A percentile compares a stretch with the other conserved stretches of the same genome.
Conservation (phyloP, 2,797 vertebrate genomes). For the Euthynnus affinis region DNA sequence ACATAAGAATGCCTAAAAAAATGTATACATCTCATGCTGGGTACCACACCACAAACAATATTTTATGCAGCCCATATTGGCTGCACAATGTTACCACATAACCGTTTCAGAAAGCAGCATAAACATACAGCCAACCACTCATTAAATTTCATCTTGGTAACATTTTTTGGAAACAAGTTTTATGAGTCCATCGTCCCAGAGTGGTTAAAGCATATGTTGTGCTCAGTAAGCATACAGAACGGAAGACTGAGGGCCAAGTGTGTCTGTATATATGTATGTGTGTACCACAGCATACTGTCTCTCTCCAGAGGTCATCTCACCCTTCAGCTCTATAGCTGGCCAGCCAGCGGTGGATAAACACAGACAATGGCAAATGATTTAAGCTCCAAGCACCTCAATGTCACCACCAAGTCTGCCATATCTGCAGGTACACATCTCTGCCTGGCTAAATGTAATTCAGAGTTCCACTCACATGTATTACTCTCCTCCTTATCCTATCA, state of each 20-base stretch:
- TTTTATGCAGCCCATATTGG: background rate
- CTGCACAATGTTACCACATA: slow-evolving; percentile 3
- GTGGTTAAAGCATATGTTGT: slow-evolving; percentile 19
- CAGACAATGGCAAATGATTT: slow-evolving; percentile 52
- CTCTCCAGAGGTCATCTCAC: slow-evolving; percentile 33
- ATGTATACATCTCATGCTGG: background rate
- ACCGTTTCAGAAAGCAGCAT: slow-evolving; percentile 8
- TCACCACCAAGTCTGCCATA: slow-evolving; percentile 39
- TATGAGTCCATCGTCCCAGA: slow-evolving; percentile 16
- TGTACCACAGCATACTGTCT: slow-evolving; percentile 2
- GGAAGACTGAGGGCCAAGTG: slow-evolving; percentile 13
- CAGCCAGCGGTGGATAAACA: slow-evolving; percentile 44
- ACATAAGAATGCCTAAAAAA: slow-evolving; percentile 4
- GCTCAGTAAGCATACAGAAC: slow-evolving; percentile 8
- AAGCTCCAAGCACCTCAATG: slow-evolving; percentile 58
- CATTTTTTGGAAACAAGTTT: slow-evolving; percentile 27
- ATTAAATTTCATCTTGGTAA: slow-evolving; percentile 28
- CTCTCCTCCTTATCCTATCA: slow-evolving; percentile 1
- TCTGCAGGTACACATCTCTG: slow-evolving; percentile 28
- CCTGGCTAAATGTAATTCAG: slow-evolving; percentile 25
- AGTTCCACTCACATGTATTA: slow-evolving; percentile 23
- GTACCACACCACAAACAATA: background rate
- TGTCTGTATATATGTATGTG: slow-evolving; percentile 4
- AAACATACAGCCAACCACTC: slow-evolving; percentile 24
- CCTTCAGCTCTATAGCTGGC: slow-evolving; percentile 25